phyloP scores from a whole-genome alignment of 2,797 vertebrate species.

The Ataeniobius toweri region DNA sequence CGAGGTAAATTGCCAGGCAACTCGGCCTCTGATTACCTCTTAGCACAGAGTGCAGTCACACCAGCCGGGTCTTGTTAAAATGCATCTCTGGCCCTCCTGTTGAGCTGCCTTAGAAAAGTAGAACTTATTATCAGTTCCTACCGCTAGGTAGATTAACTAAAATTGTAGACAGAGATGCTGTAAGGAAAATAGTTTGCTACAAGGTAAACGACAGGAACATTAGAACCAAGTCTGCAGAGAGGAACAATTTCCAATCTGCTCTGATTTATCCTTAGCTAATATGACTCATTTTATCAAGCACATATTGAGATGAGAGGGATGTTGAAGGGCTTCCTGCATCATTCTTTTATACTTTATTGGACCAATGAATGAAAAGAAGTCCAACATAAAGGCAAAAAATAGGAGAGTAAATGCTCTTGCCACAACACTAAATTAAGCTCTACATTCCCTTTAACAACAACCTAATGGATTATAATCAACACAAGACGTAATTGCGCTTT shows the following conservation, averaged over 20 bases:
- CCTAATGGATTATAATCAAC: slow-evolving; percentile 53
- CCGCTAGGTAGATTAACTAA: slow-evolving; percentile 64
- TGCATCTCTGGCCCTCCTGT: slow-evolving; percentile 75
- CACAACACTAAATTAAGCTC: slow-evolving; percentile 25
- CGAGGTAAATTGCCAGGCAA: slow-evolving; percentile 83
- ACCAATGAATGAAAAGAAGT: slow-evolving; percentile 43
- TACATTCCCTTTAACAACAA: slow-evolving; percentile 49
- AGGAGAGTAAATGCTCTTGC: slow-evolving; percentile 25
- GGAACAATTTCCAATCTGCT: slow-evolving; percentile 37
- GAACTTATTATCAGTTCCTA: slow-evolving; percentile 74
- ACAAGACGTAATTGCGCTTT: slow-evolving; percentile 38
- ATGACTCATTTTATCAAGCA: slow-evolving; percentile 57
- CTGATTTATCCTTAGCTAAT: slow-evolving; percentile 44
- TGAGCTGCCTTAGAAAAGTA: slow-evolving; percentile 71
- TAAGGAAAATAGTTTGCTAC: slow-evolving; percentile 43
- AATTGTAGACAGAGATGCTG: slow-evolving; percentile 43
- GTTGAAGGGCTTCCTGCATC: slow-evolving; percentile 33
- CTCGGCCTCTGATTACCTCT: slow-evolving; percentile 85
- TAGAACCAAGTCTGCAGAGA: slow-evolving; percentile 35
- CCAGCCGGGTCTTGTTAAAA: slow-evolving; percentile 80
- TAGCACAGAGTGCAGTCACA: slow-evolving; percentile 78
- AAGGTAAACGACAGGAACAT: slow-evolving; percentile 14
- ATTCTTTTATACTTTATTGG: slow-evolving; percentile 47
- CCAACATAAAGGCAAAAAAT: slow-evolving; percentile 57
- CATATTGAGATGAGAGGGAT: slow-evolving; percentile 47